A percentile compares a stretch with the other conserved stretches of the same genome.
Evolutionary conservation across 2,888 invertebrate genomes (phyloP).

Genomic region (Gymnocheta viridis): DNA sequence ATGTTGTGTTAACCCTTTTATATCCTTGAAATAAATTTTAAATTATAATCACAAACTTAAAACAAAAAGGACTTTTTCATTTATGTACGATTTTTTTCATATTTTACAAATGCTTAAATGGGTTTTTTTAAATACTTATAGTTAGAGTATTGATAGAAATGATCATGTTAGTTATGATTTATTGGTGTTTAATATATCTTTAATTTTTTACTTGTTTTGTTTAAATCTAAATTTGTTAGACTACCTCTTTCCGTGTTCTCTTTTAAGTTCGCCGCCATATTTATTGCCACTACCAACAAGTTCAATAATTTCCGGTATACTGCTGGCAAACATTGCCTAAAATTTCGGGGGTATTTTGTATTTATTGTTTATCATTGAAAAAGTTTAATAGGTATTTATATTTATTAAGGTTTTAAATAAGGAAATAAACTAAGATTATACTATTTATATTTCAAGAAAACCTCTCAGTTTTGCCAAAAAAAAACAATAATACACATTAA

Average conservation of each 20-base stretch:
- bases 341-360: slow-evolving; percentile 78
- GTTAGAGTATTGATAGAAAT: slow-evolving; percentile 44
- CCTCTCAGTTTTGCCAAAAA: neutral
- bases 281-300: slow-evolving; percentile 99
- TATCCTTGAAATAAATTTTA: neutral
- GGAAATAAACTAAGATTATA: slow-evolving; percentile 6
- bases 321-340: slow-evolving; percentile 99
- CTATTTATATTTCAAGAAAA: neutral
- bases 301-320: slow-evolving; percentile 99
- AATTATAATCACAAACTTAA: slow-evolving; percentile 14
- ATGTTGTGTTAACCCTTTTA: neutral
- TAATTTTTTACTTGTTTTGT: slow-evolving; percentile 68
- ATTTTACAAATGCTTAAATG: slow-evolving; percentile 62
- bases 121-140: slow-evolving; percentile 48
- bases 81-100: slow-evolving; percentile 42
- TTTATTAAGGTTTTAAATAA: slow-evolving; percentile 10
- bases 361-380: slow-evolving; percentile 53
- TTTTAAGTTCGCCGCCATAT: slow-evolving; percentile 99
- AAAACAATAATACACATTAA: neutral
- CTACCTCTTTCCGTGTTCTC: slow-evolving; percentile 99
- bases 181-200: slow-evolving; percentile 56
- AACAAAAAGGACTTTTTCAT: slow-evolving; percentile 2
- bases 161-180: slow-evolving; percentile 67
- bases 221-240: slow-evolving; percentile 75
- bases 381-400: slow-evolving; percentile 14